phyloP scores from a whole-genome alignment of 2,113 vertebrate genomes.

The Scatophagus argus region DNA sequence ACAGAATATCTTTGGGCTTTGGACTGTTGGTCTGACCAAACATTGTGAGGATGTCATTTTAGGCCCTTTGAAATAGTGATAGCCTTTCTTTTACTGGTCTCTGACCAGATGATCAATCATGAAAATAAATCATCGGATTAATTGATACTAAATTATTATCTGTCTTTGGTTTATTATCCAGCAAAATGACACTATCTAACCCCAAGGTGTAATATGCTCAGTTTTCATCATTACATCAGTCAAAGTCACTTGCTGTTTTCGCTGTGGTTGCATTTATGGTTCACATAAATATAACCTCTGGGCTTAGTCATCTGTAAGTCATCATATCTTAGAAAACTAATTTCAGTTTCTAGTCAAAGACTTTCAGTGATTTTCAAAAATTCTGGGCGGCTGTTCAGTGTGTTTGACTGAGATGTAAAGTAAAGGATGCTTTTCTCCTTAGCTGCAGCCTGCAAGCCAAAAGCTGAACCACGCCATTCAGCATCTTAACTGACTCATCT shows the following conservation, averaged over 20 bases:
- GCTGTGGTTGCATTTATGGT: not conserved
- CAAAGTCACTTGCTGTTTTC: not conserved
- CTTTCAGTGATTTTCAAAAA: not conserved
- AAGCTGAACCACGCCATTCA: not conserved
- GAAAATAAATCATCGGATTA: not conserved
- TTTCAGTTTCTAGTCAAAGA: not conserved
- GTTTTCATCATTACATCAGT: slow-evolving; percentile 1
- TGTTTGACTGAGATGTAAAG: not conserved
- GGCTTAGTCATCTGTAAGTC: not conserved
- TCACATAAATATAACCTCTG: not conserved
- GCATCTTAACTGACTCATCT: not conserved
- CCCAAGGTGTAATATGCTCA: too few relatives aligned
- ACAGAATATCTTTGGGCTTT: not conserved
- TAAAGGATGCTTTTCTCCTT: not conserved
- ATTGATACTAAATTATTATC: not conserved
- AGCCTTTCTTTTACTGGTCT: not conserved
- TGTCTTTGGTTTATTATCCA: not conserved
- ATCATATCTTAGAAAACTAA: not conserved
- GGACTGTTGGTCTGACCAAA: not conserved
- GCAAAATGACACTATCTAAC: not conserved
- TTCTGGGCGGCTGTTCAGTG: not conserved
- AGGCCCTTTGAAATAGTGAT: too few relatives aligned
- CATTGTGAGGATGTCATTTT: not conserved
- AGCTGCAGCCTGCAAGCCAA: not conserved
- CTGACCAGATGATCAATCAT: too few relatives aligned